Evolutionary conservation across 2,888 invertebrate species (phyloP).

Genomic region (Monopis laevigella): DNA sequence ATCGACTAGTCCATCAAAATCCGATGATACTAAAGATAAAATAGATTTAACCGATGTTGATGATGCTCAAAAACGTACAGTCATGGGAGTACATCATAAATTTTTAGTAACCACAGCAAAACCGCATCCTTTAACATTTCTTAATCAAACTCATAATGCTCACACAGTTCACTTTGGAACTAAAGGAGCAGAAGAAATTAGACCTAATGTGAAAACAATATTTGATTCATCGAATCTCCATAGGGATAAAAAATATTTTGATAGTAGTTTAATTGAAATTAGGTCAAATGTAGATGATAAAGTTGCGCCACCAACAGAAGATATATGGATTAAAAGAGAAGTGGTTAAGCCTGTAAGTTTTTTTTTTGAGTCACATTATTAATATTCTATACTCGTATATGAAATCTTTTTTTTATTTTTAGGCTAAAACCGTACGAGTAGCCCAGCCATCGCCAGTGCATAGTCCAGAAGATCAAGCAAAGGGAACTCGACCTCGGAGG

Average conservation of each 20-base stretch:
- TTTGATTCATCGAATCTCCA: conserved; percentile 70
- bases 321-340: conserved; percentile 75
- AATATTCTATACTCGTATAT: neutral
- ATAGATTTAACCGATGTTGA: conserved; percentile 31
- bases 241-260: conserved; percentile 82
- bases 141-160: conserved; percentile 58
- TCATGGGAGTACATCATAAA: conserved; percentile 51
- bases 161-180: conserved; percentile 77
- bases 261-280: conserved; percentile 83
- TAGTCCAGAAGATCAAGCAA: neutral
- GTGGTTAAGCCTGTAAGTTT: conserved; percentile 67
- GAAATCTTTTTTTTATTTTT: neutral
- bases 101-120: conserved; percentile 49
- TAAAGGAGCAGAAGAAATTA: conserved; percentile 61
- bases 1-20: conserved; percentile 3
- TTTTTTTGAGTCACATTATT: neutral
- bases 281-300: conserved; percentile 75
- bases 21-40: neutral
- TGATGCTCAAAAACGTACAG: conserved; percentile 41
- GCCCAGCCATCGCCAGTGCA: no score
- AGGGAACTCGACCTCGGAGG: conserved; percentile 2
- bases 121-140: conserved; percentile 52
- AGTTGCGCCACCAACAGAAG: conserved; percentile 70
- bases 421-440: no score
- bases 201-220: conserved; percentile 70